A percentile compares a stretch with the other conserved stretches of the same genome.
Conservation (phyloP, 2,113 vertebrate genomes). For the Halichoeres trimaculatus region DNA sequence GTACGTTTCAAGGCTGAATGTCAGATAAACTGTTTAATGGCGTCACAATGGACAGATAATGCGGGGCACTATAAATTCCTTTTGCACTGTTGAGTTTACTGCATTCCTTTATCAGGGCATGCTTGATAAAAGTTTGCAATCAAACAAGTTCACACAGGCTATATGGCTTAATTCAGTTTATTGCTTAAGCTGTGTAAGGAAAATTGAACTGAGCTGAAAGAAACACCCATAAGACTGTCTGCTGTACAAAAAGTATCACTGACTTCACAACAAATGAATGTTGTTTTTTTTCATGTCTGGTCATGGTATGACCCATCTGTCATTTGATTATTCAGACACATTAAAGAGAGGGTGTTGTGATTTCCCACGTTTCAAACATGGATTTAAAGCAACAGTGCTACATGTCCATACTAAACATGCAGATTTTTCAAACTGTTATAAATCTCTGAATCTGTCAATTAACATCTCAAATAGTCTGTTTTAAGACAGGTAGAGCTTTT, state of each 20-base stretch:
- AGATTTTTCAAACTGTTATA: too few species aligned
- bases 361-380: too few species aligned
- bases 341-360: too few species aligned
- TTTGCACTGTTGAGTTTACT: background rate
- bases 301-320: too few species aligned
- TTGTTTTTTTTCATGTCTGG: too few species aligned
- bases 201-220: background rate
- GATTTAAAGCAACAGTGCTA: too few species aligned
- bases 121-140: background rate
- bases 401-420: too few species aligned
- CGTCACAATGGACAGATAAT: background rate
- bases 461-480: too few species aligned
- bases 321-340: too few species aligned
- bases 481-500: too few species aligned
- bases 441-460: too few species aligned
- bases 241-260: background rate
- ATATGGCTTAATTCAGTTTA: background rate
- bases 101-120: background rate
- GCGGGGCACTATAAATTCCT: background rate
- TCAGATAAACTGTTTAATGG: constrained; percentile 1
- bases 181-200: background rate
- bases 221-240: background rate
- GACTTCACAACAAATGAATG: background rate
- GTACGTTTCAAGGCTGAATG: background rate
- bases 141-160: background rate